Conservation (phyloP, 2,888 invertebrate genomes). For the Rotaria magnacalcarata region DNA sequence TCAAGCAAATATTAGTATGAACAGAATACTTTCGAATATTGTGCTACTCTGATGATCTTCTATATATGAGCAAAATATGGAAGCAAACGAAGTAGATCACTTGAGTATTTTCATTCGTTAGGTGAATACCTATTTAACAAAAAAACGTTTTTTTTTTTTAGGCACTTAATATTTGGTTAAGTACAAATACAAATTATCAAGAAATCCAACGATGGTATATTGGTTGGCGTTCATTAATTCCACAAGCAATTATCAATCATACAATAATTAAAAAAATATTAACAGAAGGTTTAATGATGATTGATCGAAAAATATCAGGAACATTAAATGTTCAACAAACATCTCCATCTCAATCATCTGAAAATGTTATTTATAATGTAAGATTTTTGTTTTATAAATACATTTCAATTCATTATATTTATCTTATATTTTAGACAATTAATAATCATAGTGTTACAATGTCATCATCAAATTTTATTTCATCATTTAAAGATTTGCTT, state of each 20-base stretch:
- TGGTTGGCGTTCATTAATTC: slow-evolving; percentile 66
- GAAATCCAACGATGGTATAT: slow-evolving; percentile 82
- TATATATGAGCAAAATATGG: no score
- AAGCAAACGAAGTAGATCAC: slow-evolving; percentile 48
- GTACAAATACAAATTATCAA: slow-evolving; percentile 79
- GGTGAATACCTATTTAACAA: background rate
- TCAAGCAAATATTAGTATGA: no score
- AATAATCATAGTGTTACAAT: slow-evolving; percentile 33
- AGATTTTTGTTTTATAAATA: background rate
- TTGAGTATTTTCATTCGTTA: slow-evolving; percentile 49
- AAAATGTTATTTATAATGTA: background rate
- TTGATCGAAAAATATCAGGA: slow-evolving; percentile 42
- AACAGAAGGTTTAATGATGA: slow-evolving; percentile 41
- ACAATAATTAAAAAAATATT: slow-evolving; percentile 63
- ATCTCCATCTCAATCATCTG: background rate
- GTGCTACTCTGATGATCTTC: no score
- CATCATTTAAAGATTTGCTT: slow-evolving; percentile 60
- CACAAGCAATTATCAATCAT: slow-evolving; percentile 62
- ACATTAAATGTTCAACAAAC: background rate
- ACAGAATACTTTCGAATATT: no score
- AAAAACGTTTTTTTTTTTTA: slow-evolving; percentile 48
- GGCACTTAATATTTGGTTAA: slow-evolving; percentile 72
- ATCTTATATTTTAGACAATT: background rate
- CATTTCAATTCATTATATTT: background rate
- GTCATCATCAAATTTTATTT: slow-evolving; percentile 47